These are phyloP conservation scores for Megaceryle maxima DNA, from an alignment of 2,113 vertebrate species.

Conservation along the genomic window DNA sequence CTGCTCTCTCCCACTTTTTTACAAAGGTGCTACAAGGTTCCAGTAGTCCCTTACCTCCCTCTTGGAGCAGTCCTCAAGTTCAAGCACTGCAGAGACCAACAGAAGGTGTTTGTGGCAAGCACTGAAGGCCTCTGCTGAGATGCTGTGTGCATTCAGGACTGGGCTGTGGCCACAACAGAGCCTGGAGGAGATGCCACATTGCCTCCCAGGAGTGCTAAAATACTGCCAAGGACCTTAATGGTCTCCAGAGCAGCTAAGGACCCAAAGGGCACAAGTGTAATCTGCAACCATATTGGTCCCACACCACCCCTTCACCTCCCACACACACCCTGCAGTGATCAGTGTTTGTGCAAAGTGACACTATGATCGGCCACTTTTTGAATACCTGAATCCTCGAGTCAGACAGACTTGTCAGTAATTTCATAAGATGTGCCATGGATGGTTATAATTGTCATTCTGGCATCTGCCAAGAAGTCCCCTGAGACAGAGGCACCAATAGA, in stretches of 20 bases:
- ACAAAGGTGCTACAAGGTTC: background rate
- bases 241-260: background rate
- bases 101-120: background rate
- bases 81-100: background rate
- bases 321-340: background rate
- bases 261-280: background rate
- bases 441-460: background rate
- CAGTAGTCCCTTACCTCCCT: background rate
- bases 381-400: background rate
- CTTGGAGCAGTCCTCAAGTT: background rate
- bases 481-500: background rate
- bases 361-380: background rate
- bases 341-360: background rate
- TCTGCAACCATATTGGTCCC: fast-evolving
- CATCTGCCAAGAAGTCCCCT: background rate
- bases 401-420: background rate
- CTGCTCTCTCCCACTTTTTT: background rate
- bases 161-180: background rate
- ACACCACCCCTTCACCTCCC: fast-evolving
- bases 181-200: background rate
- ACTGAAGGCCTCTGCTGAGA: background rate
- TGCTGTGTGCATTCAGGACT: background rate
- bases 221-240: background rate
- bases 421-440: background rate
- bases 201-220: background rate